phyloP scores from a whole-genome alignment of 1,140 invertebrate species.

The Aphelinus certus region DNA sequence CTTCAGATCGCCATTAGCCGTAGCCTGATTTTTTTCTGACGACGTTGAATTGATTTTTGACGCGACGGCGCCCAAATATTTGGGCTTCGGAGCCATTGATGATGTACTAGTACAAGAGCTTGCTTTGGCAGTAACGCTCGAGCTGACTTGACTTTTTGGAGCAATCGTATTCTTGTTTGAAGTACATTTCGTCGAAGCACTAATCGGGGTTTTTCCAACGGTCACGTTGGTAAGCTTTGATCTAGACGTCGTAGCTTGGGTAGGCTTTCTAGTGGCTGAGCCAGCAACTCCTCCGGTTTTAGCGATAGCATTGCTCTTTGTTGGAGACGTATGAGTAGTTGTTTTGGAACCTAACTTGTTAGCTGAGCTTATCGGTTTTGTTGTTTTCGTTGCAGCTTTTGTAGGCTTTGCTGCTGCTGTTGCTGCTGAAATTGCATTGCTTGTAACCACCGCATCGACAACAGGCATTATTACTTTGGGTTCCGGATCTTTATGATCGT shows the following conservation, averaged over 20 bases:
- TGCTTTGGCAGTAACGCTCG: no score
- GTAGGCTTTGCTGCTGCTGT: slow-evolving; percentile 45
- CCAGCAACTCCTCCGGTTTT: slow-evolving; percentile 45
- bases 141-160: slow-evolving; percentile 33
- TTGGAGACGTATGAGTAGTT: slow-evolving; percentile 54
- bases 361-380: slow-evolving; percentile 44
- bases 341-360: slow-evolving; percentile 50
- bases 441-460: not conserved
- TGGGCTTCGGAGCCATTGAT: slow-evolving; percentile 35
- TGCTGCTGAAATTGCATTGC: slow-evolving; percentile 39
- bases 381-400: slow-evolving; percentile 51
- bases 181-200: slow-evolving; percentile 17
- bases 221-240: slow-evolving; percentile 32
- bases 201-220: slow-evolving; percentile 15
- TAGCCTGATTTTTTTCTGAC: slow-evolving; percentile 38
- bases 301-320: slow-evolving; percentile 47
- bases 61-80: slow-evolving; percentile 41
- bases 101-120: slow-evolving; percentile 22
- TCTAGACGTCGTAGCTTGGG: slow-evolving; percentile 36
- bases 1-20: slow-evolving; percentile 68
- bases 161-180: slow-evolving; percentile 41
- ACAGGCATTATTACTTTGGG: no score
- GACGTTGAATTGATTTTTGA: slow-evolving; percentile 51
- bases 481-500: no score
- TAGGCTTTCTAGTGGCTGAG: slow-evolving; percentile 49